A percentile compares a stretch with the other conserved stretches of the same genome.
phyloP scores from a whole-genome alignment of 2,888 invertebrate species.

The Stenoptilia bipunctidactyla region DNA sequence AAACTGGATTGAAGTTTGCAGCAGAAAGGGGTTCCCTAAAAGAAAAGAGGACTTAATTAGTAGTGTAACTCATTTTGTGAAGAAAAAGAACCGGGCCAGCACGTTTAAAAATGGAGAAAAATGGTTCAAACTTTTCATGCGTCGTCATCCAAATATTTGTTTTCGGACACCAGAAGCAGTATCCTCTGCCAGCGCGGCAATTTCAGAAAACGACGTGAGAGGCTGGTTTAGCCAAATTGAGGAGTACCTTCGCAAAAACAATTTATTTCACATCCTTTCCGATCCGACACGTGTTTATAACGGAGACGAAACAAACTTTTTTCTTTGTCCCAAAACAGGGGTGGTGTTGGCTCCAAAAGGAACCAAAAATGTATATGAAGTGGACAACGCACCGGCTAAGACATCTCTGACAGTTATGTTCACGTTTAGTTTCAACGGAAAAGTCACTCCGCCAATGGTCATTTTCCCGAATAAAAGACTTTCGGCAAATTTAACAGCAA shows the following conservation, averaged over 20 bases:
- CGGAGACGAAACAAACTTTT: slow-evolving; percentile 20
- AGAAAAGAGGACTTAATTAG: slow-evolving; percentile 15
- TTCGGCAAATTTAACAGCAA: slow-evolving; percentile 1
- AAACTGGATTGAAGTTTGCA: too few relatives aligned
- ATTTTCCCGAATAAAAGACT: slow-evolving; percentile 1
- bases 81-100: slow-evolving; percentile 11
- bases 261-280: slow-evolving; percentile 6
- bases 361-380: slow-evolving; percentile 30
- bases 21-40: slow-evolving; percentile 22
- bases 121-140: slow-evolving; percentile 18
- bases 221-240: slow-evolving; percentile 22
- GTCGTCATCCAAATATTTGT: slow-evolving; percentile 17
- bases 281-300: slow-evolving; percentile 16
- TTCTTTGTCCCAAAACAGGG: slow-evolving; percentile 18
- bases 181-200: slow-evolving; percentile 24
- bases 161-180: slow-evolving; percentile 23
- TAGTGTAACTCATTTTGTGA: slow-evolving; percentile 21
- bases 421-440: slow-evolving; percentile 30
- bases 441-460: slow-evolving; percentile 29
- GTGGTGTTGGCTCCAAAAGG: slow-evolving; percentile 17
- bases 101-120: slow-evolving; percentile 19
- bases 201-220: slow-evolving; percentile 23
- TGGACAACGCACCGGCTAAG: slow-evolving; percentile 30
- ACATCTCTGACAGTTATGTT: slow-evolving; percentile 33
- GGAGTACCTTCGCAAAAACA: slow-evolving; percentile 16